Conservation (phyloP, 2,113 vertebrate genomes). For the Burhinus oedicnemus region DNA sequence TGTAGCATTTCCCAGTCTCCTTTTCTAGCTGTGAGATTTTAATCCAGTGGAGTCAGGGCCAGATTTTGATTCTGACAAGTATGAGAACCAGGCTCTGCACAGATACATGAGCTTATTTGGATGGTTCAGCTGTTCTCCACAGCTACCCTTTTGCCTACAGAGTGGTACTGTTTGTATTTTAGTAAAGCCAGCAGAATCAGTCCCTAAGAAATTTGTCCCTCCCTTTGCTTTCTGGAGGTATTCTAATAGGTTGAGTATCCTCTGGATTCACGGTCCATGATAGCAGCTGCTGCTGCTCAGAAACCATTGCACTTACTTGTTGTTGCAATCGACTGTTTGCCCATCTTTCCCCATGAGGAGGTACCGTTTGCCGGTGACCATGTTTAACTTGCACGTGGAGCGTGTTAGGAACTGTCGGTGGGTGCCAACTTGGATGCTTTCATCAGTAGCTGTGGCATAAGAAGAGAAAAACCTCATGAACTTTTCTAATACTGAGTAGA, state of each 20-base stretch:
- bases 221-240: not conserved
- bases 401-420: slow-evolving; percentile 45
- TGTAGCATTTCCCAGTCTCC: not conserved
- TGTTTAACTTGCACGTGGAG: slow-evolving; percentile 23
- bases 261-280: not conserved
- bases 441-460: slow-evolving; percentile 35
- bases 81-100: not conserved
- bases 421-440: not conserved
- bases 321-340: not conserved
- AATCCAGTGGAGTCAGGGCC: not conserved
- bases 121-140: not conserved
- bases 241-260: not conserved
- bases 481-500: not conserved
- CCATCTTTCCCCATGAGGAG: slow-evolving; percentile 72
- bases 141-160: not conserved
- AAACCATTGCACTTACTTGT: slow-evolving; percentile 44
- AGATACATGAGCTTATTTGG: not conserved
- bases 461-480: not conserved
- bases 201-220: not conserved
- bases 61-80: not conserved
- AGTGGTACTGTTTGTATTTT: not conserved
- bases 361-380: slow-evolving; percentile 45
- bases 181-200: not conserved
- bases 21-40: not conserved
- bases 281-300: not conserved